These are phyloP conservation scores for Pedicia rivosa DNA, from an alignment of 2,888 invertebrate species.

Conservation along the genomic window DNA sequence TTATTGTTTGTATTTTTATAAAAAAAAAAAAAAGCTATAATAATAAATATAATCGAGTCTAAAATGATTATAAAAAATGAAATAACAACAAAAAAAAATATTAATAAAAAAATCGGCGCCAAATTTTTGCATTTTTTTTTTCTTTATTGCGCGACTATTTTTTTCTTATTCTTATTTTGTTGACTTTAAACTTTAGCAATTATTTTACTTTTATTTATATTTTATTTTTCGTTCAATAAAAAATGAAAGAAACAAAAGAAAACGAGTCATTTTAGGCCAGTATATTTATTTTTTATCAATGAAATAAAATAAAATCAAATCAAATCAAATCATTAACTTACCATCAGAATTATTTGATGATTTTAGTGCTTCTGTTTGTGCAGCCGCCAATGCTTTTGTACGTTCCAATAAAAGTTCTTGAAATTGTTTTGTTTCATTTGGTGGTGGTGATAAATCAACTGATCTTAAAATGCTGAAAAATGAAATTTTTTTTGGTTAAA, in stretches of 20 bases:
- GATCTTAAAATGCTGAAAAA: conserved; percentile 57
- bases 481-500: too few relatives aligned
- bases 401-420: conserved; percentile 64
- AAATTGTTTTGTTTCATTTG: conserved; percentile 40
- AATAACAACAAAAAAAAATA: too few relatives aligned
- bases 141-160: not conserved
- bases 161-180: not conserved
- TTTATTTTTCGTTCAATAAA: conserved; percentile 7
- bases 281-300: too few relatives aligned
- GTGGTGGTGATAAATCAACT: conserved; percentile 51
- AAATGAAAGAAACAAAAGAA: conserved; percentile 8
- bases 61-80: too few relatives aligned
- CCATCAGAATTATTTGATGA: conserved; percentile 30
- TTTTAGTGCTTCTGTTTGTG: conserved; percentile 37
- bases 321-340: conserved; percentile 14
- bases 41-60: too few relatives aligned
- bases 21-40: too few relatives aligned
- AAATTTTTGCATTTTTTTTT: not conserved
- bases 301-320: conserved; percentile 6
- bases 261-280: too few relatives aligned
- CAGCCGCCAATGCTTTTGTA: conserved; percentile 43
- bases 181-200: not conserved
- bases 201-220: conserved; percentile 5
- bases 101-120: too few relatives aligned
- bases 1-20: too few relatives aligned